Base-by-base conservation (phyloP, 2,113 vertebrate genomes). In the Pleuronectes platessa region DNA sequence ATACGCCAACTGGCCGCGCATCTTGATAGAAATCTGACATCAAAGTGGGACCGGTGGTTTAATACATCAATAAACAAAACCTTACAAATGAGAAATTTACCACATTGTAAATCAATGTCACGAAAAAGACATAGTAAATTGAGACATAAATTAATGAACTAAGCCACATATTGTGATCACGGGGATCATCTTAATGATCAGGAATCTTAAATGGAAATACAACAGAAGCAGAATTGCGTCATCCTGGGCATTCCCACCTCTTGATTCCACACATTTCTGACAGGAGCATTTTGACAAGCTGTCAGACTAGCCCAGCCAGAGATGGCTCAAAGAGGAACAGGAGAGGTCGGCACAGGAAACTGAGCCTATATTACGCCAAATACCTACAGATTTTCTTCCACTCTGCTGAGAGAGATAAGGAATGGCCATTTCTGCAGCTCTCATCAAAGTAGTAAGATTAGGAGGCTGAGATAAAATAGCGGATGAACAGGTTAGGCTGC, bases 221-320 rank as follows among this genome's bases (percentile, higher is more conserved):
- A 63, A 64, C 26, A 72, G 73, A 71, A 66, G 2, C 56, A 26
- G 20, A 74, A 73, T 68, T 81, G 71, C 61, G 56, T 76, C 74
- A 79, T 79, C 58, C 0, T 21, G 47, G 20, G 71, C 74, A 74
- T 75, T 42, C 62, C 60, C 63, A 65, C 35, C 51, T 71, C 78
- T 70, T 75, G 65, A 64, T 74, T 85, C 79, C 74, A 84, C 62
- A 56, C 27, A 56, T 47, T 80, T 81, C 59, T 86, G 77, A 85
- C 68, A 63, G 64, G 68, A 88, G 81, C 72, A 89, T 74, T 89
- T 64, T 80, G 90, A 89, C 86, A 89, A 64, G 73, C 79, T 85
- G 82, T 89, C 89, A 87, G 58, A 72, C 66, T 51, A 27, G 69
- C 65, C 84, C 77, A 75, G 71, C 61, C 78, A 69, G 45, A 82